Evolutionary conservation across 2,888 invertebrate species (phyloP).

Genomic region (Troides helena): DNA sequence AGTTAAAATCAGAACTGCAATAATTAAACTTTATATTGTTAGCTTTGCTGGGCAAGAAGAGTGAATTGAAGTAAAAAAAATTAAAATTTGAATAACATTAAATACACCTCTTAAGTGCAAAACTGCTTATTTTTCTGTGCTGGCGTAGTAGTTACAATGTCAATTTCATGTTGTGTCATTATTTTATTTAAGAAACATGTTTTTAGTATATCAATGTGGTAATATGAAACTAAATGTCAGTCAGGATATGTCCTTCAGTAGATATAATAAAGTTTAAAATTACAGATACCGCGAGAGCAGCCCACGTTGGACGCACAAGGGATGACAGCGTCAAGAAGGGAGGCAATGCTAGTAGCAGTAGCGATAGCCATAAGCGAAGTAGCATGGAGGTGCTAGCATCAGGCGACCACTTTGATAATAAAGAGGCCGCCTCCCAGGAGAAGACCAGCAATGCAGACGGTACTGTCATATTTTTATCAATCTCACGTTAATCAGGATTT

Average conservation of each 20-base stretch:
- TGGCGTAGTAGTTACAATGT: not conserved
- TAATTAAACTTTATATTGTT: too few species aligned
- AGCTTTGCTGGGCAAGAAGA: too few species aligned
- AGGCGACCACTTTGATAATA: constrained; percentile 69
- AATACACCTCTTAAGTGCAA: too few species aligned
- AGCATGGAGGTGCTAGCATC: constrained; percentile 75
- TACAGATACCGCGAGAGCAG: constrained; percentile 66
- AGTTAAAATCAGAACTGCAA: too few species aligned
- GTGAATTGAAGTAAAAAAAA: too few species aligned
- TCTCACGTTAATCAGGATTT: too few species aligned
- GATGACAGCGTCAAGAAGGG: constrained; percentile 72
- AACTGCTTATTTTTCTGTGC: constrained; percentile 2
- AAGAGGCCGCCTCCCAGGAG: constrained; percentile 62
- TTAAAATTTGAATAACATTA: too few species aligned
- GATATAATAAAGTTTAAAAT: constrained; percentile 31
- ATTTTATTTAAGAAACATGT: not conserved
- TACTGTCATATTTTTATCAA: not conserved
- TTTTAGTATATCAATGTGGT: not conserved
- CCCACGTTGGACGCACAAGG: constrained; percentile 66
- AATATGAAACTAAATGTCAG: not conserved
- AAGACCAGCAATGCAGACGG: constrained; percentile 53
- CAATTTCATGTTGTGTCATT: not conserved
- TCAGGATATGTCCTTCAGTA: constrained; percentile 1
- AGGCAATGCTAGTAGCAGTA: constrained; percentile 65
- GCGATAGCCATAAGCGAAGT: constrained; percentile 61